Conservation (phyloP, 2,113 vertebrate species). For the Hyperopisus bebe region DNA sequence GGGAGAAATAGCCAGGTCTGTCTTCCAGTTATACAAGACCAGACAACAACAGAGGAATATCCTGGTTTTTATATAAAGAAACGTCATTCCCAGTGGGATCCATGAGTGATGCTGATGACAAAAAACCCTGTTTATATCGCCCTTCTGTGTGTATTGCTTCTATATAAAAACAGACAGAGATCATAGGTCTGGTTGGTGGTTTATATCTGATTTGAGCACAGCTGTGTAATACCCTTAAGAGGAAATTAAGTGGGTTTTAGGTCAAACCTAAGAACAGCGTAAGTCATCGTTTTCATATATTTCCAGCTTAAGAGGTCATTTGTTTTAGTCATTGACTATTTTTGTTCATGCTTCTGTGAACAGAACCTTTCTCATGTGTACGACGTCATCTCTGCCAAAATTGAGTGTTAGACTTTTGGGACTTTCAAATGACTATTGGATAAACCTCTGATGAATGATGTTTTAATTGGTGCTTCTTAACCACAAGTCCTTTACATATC, state of each 20-base stretch:
- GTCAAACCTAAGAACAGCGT: conserved; percentile 4
- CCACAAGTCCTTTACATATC: background rate
- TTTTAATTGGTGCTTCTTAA: background rate
- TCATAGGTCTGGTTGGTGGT: background rate
- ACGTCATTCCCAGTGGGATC: background rate
- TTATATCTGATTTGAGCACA: background rate
- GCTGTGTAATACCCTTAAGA: background rate
- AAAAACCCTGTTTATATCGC: background rate
- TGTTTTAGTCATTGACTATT: conserved; percentile 15
- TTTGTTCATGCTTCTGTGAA: background rate
- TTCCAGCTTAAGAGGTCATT: background rate
- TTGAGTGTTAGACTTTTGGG: background rate
- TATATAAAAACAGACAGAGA: background rate
- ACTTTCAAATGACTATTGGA: background rate
- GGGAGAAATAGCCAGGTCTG: background rate
- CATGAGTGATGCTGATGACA: background rate
- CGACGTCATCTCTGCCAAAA: background rate
- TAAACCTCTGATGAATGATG: background rate
- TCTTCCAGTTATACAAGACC: background rate
- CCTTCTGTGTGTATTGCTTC: background rate
- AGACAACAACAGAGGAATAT: background rate
- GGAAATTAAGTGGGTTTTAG: background rate
- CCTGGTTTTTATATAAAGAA: conserved; percentile 18
- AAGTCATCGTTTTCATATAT: background rate
- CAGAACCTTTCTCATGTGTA: background rate